Conservation (phyloP, 2,888 invertebrate species). For the Hydrotaea diabolus region DNA sequence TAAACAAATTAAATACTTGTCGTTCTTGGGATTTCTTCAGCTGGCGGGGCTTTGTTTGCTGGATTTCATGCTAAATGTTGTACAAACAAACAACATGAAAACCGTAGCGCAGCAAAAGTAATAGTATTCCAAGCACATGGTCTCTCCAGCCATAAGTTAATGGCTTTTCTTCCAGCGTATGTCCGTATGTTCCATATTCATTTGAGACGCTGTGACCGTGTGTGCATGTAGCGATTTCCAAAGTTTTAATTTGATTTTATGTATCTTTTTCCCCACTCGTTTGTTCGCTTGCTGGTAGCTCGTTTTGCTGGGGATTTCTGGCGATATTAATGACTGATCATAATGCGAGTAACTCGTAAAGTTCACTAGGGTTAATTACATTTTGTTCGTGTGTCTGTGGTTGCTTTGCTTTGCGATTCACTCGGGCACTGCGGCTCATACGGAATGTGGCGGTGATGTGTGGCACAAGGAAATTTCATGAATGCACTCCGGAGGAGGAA, state of each 20-base stretch:
- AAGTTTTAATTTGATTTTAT: conserved; percentile 55
- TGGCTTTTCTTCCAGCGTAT: background rate
- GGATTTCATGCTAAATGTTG: background rate
- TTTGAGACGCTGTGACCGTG: conserved; percentile 10
- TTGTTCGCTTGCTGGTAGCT: conserved; percentile 15
- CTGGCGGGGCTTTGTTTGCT: background rate
- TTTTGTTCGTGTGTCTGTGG: conserved; percentile 18
- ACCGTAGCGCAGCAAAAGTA: conserved; percentile 12
- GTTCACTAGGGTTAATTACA: conserved; percentile 65
- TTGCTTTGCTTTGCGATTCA: background rate
- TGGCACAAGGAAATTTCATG: conserved; percentile 6
- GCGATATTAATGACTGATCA: conserved; percentile 56
- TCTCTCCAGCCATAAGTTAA: conserved; percentile 4
- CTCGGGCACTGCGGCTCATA: background rate
- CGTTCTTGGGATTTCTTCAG: background rate
- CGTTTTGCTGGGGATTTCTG: background rate
- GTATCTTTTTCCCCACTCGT: conserved; percentile 19
- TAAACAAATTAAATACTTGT: conserved; percentile 5
- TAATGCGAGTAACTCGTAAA: conserved; percentile 57
- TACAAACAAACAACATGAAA: background rate
- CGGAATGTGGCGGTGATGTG: background rate
- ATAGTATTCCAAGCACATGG: conserved; percentile 27
- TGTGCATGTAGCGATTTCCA: conserved; percentile 9
- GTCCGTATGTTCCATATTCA: conserved; percentile 21
- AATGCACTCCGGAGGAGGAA: conserved; percentile 20